A percentile compares a stretch with the other conserved stretches of the same genome.
phyloP scores from a whole-genome alignment of 2,797 vertebrate genomes.

The Amphiprion clarkii region DNA sequence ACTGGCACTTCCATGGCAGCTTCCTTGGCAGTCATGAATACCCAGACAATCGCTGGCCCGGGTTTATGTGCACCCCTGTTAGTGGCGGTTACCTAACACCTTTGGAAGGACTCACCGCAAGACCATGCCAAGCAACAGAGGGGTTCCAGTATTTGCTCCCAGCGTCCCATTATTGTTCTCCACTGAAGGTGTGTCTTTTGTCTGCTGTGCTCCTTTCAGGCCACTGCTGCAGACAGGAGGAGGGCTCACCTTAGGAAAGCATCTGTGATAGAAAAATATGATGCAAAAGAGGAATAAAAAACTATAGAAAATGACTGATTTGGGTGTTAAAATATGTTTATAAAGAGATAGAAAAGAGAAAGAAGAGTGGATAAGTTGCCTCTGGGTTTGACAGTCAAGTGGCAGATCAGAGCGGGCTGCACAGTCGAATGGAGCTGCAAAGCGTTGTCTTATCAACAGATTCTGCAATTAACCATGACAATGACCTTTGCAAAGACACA shows the following conservation, averaged over 20 bases:
- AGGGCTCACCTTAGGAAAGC: slow-evolving; percentile 1
- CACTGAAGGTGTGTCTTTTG: slow-evolving; percentile 3
- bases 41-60: slow-evolving; percentile 43
- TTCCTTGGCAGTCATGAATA: slow-evolving; percentile 47
- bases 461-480: slow-evolving; percentile 29
- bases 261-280: slow-evolving; percentile 1
- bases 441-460: slow-evolving; percentile 22
- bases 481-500: slow-evolving; percentile 21
- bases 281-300: neutral
- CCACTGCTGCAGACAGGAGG: neutral
- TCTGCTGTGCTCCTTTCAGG: neutral
- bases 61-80: slow-evolving; percentile 46
- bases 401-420: slow-evolving; percentile 2
- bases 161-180: slow-evolving; percentile 16
- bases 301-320: neutral
- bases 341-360: neutral
- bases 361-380: neutral
- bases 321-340: neutral
- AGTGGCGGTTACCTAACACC: slow-evolving; percentile 45
- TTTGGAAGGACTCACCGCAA: slow-evolving; percentile 34
- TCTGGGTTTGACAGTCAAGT: slow-evolving; percentile 5
- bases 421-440: slow-evolving; percentile 32
- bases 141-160: neutral
- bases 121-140: slow-evolving; percentile 19
- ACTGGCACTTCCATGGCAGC: slow-evolving; percentile 29